Percentiles rank a stretch among this genome's conserved stretches.
phyloP scores from a whole-genome alignment of 23 tunicate genomes.

The Trididemnum nubilum region DNA sequence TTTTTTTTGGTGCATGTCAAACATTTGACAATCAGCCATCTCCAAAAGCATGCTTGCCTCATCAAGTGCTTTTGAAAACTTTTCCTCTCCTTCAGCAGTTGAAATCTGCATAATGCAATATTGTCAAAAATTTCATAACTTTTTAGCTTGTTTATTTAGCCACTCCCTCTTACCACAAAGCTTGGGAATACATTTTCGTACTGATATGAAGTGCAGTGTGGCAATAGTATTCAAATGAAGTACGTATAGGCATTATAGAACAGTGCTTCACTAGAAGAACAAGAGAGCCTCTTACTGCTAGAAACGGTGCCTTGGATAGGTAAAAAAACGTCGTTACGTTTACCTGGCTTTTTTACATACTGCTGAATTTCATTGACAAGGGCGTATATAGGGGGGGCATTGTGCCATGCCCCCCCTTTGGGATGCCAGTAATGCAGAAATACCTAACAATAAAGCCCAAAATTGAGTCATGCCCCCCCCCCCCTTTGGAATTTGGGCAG shows the following conservation, averaged over 20 bases:
- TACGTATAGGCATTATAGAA: not conserved
- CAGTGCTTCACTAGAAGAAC: not conserved
- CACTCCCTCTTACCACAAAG: not conserved
- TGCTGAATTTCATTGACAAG: no score
- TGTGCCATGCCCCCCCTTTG: no score
- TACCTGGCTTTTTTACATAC: no score
- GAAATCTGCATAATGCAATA: not conserved
- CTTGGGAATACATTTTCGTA: not conserved
- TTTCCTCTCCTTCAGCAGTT: not conserved
- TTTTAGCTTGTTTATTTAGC: not conserved
- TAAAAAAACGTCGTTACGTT: not conserved
- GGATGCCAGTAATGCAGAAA: no score
- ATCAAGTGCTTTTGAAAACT: not conserved
- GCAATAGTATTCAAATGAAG: not conserved
- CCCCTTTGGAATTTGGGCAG: no score
- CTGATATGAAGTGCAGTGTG: not conserved
- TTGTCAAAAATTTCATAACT: not conserved
- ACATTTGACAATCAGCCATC: not conserved
- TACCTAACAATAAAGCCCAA: no score
- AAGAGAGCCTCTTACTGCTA: no score
- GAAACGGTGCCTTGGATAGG: not conserved
- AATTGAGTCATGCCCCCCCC: no score
- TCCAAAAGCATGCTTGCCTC: not conserved
- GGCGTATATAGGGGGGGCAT: no score
- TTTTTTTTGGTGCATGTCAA: not conserved